Conservation (phyloP, 2,888 invertebrate genomes). For the Tiliacea citrago region DNA sequence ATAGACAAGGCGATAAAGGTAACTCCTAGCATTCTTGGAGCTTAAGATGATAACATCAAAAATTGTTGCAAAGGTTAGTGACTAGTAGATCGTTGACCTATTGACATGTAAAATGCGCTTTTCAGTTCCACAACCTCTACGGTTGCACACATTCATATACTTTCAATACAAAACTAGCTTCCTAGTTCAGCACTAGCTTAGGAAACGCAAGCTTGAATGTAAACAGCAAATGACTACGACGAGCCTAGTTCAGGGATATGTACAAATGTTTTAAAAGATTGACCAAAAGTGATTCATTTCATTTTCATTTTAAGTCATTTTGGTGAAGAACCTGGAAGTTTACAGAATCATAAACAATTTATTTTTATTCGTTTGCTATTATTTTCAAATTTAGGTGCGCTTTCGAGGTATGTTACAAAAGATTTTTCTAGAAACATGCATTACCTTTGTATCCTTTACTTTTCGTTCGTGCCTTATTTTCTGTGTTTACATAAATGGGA, state of each 20-base stretch:
- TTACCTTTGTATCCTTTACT: not conserved
- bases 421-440: too few species aligned
- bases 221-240: not conserved
- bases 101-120: constrained; percentile 21
- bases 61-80: constrained; percentile 11
- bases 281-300: too few species aligned
- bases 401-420: too few species aligned
- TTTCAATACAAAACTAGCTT: not conserved
- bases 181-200: not conserved
- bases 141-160: not conserved
- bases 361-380: too few species aligned
- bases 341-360: too few species aligned
- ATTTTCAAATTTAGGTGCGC: too few species aligned
- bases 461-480: not conserved
- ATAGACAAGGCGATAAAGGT: not conserved
- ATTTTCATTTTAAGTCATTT: too few species aligned
- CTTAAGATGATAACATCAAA: not conserved
- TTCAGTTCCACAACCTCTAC: not conserved
- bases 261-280: not conserved
- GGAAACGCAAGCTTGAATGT: not conserved
- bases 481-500: not conserved
- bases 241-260: not conserved
- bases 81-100: constrained; percentile 21
- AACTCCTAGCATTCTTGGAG: not conserved
- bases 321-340: too few species aligned